phyloP scores from a whole-genome alignment of 23 tunicate genomes.

The Botrylloides violaceus region DNA sequence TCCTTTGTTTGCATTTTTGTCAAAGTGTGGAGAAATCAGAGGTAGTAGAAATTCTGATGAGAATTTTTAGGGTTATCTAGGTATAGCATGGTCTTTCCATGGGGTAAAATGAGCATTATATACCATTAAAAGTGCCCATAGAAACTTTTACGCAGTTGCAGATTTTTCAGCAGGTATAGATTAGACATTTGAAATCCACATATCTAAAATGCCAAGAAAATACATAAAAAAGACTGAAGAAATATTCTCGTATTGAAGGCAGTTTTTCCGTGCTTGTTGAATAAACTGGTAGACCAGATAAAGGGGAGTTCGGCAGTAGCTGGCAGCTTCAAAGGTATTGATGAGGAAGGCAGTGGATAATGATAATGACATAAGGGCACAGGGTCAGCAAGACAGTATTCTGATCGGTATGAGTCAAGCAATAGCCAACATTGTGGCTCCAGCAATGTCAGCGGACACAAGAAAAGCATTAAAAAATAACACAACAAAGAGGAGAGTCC shows the following conservation, averaged over 20 bases:
- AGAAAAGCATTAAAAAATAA: neutral
- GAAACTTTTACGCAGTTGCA: too few relatives aligned
- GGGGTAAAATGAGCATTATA: too few relatives aligned
- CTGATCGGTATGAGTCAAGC: neutral
- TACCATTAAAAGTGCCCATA: too few relatives aligned
- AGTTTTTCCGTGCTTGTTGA: neutral
- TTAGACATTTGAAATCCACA: too few relatives aligned
- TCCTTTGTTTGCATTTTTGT: too few relatives aligned
- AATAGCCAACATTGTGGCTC: neutral
- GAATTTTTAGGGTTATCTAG: too few relatives aligned
- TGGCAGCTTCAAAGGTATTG: neutral
- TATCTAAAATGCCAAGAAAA: too few relatives aligned
- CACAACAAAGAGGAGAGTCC: neutral
- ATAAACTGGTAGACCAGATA: neutral
- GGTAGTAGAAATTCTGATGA: too few relatives aligned
- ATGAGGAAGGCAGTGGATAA: neutral
- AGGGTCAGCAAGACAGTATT: neutral
- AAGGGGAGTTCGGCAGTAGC: neutral
- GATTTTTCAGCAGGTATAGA: too few relatives aligned
- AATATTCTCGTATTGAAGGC: neutral
- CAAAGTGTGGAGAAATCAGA: too few relatives aligned
- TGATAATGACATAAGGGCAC: neutral
- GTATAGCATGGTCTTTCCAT: too few relatives aligned
- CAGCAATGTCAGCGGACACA: neutral
- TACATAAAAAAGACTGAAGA: too few relatives aligned